Percentiles rank a stretch among this genome's conserved stretches.
These are phyloP conservation scores for Carassius auratus DNA, from an alignment of 2,113 vertebrate genomes.

Conservation along the genomic window DNA sequence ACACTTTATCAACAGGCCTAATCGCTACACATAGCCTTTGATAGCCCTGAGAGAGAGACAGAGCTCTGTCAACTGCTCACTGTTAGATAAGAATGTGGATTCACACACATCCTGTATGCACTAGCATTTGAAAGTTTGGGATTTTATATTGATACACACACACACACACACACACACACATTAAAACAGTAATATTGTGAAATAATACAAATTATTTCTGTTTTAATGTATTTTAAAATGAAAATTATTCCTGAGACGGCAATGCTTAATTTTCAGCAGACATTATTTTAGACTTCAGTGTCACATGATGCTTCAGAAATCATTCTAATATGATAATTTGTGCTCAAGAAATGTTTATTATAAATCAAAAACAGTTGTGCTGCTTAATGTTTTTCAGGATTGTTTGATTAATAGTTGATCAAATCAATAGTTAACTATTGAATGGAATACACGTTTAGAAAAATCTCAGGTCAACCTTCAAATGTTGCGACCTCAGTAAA, in stretches of 20 bases:
- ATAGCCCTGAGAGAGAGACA: slow-evolving; percentile 42
- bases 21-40: slow-evolving; percentile 49
- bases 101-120: not conserved
- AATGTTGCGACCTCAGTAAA: not conserved
- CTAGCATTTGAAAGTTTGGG: not conserved
- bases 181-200: not conserved
- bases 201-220: too few species aligned
- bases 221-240: not conserved
- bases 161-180: not conserved
- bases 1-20: slow-evolving; percentile 48
- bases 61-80: slow-evolving; percentile 6
- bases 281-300: not conserved
- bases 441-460: too few species aligned
- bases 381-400: not conserved
- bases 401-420: not conserved
- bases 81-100: not conserved
- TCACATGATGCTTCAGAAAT: not conserved
- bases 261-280: not conserved
- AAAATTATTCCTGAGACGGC: not conserved
- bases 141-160: too few species aligned
- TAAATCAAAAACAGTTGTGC: not conserved
- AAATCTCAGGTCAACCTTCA: not conserved
- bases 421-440: too few species aligned
- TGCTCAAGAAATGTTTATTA: not conserved
- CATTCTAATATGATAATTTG: not conserved